Conservation (phyloP, 2,888 invertebrate genomes). For the Artemia sp. region DNA sequence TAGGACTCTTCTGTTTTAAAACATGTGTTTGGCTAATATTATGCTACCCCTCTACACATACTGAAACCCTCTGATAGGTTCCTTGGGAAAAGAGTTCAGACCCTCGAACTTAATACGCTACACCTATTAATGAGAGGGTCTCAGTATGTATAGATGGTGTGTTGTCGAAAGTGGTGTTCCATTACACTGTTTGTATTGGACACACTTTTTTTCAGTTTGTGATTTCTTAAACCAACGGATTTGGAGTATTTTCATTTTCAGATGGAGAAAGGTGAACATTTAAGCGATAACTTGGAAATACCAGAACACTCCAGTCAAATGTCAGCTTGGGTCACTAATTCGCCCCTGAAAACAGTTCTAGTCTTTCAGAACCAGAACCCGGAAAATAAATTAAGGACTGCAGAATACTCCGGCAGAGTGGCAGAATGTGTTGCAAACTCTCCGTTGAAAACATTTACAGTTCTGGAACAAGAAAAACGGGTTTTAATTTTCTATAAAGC, state of each 20-base stretch:
- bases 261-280: not conserved
- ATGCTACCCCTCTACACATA: not conserved
- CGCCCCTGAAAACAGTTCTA: not conserved
- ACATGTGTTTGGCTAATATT: not conserved
- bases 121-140: not conserved
- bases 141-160: not conserved
- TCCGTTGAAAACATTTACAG: not conserved
- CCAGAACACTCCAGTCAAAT: not conserved
- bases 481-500: too few species aligned
- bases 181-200: not conserved
- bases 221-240: not conserved
- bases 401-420: constrained; percentile 4
- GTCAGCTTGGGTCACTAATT: not conserved
- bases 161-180: not conserved
- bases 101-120: too few species aligned
- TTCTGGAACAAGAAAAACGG: not conserved
- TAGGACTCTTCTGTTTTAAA: constrained; percentile 6
- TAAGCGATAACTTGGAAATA: not conserved
- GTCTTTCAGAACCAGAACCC: not conserved
- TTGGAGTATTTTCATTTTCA: too few species aligned
- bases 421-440: constrained; percentile 6
- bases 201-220: not conserved
- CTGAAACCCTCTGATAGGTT: too few species aligned
- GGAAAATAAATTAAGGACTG: not conserved
- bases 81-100: too few species aligned